Conservation (phyloP, 2,113 vertebrate species). For the Clupea harengus region DNA sequence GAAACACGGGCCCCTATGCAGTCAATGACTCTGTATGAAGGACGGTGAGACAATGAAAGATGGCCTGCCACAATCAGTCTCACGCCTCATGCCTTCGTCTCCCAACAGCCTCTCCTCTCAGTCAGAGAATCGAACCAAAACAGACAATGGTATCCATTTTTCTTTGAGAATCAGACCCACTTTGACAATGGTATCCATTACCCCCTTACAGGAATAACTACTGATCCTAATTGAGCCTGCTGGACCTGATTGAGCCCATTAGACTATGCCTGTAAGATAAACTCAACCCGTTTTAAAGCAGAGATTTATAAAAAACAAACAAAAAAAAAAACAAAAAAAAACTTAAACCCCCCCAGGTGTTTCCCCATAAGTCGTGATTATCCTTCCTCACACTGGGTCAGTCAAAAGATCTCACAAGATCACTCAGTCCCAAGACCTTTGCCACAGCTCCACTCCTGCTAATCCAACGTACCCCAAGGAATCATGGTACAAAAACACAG, state of each 20-base stretch:
- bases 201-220: neutral
- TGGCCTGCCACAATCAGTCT: conserved; percentile 39
- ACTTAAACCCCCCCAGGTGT: too few species aligned
- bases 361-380: neutral
- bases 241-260: neutral
- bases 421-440: neutral
- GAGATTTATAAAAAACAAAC: neutral
- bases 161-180: neutral
- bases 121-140: neutral
- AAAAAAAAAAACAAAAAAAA: neutral
- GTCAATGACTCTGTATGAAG: neutral
- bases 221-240: neutral
- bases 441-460: neutral
- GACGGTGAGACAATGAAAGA: conserved; percentile 26
- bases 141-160: neutral
- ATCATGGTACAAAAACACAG: neutral
- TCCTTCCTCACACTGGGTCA: neutral
- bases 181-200: neutral
- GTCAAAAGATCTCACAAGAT: neutral
- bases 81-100: conserved; percentile 27
- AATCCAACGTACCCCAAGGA: neutral
- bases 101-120: neutral
- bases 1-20: neutral
- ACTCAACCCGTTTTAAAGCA: neutral
- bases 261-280: neutral